These are phyloP conservation scores for Holothuria glaberrima DNA, from an alignment of 35 echinoderm and acorn worm genomes.

Conservation along the genomic window DNA sequence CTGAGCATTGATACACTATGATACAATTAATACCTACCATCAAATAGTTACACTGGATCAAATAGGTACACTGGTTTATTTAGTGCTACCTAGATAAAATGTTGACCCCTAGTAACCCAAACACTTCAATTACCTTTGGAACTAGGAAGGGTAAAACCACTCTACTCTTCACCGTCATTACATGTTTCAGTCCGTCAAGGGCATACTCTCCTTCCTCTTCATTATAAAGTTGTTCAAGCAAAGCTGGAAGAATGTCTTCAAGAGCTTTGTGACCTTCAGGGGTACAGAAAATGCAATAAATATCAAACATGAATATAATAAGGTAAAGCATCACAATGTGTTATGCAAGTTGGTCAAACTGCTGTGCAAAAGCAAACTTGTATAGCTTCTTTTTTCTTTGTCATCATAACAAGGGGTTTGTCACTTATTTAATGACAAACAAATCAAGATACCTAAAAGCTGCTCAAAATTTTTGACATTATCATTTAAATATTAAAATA, in stretches of 20 bases:
- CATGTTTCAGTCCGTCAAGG: constrained; percentile 94
- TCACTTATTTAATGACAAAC: too few species aligned
- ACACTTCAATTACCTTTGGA: constrained; percentile 75
- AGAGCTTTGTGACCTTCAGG: constrained; percentile 82
- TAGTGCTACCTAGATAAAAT: too few species aligned
- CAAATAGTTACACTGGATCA: too few species aligned
- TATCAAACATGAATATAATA: not conserved
- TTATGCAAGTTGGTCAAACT: not conserved
- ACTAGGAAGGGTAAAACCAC: constrained; percentile 95
- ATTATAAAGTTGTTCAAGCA: constrained; percentile 75
- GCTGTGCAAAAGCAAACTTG: not conserved
- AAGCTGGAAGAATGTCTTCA: constrained; percentile 90
- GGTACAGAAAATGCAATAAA: not conserved
- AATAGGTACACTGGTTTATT: too few species aligned
- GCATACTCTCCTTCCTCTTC: constrained; percentile 71
- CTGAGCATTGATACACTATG: too few species aligned
- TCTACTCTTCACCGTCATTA: constrained; percentile 94
- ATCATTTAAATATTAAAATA: too few species aligned
- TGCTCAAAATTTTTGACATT: too few species aligned
- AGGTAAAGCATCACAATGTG: not conserved
- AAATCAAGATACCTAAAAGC: too few species aligned
- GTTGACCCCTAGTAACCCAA: too few species aligned
- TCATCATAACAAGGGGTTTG: too few species aligned
- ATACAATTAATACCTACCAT: too few species aligned
- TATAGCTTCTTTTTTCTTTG: not conserved